phyloP scores from a whole-genome alignment of 35 echinoderm and acorn worm species.

The Hemicentrotus pulcherrimus region DNA sequence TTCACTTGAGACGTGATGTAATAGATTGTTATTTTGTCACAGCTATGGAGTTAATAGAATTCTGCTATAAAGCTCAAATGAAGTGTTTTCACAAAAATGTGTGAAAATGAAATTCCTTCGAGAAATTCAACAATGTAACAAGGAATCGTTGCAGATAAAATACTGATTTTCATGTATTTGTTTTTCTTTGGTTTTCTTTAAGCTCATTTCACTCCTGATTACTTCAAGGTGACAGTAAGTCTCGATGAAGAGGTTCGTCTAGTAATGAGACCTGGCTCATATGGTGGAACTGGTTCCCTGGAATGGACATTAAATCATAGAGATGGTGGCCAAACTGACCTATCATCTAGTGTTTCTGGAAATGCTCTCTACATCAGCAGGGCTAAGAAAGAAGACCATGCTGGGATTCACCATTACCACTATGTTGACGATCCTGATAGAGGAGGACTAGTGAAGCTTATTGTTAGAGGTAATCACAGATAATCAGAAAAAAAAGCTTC shows the following conservation, averaged over 20 bases:
- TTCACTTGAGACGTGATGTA: too few species aligned
- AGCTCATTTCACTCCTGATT: conserved; percentile 1
- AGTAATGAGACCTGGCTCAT: not conserved
- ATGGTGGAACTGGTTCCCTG: not conserved
- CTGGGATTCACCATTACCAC: not conserved
- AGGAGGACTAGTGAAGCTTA: conserved; percentile 3
- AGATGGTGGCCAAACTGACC: not conserved
- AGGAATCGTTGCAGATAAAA: too few species aligned
- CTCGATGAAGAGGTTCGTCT: conserved; percentile 23
- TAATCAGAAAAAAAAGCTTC: too few species aligned
- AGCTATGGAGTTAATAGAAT: too few species aligned
- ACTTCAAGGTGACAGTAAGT: conserved; percentile 25
- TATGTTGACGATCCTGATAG: not conserved
- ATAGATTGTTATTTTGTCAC: too few species aligned
- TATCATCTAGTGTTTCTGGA: not conserved
- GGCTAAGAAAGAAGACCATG: not conserved
- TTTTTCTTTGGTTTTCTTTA: not conserved
- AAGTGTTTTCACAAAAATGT: too few species aligned
- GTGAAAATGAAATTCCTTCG: too few species aligned
- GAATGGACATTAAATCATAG: not conserved
- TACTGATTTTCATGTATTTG: not conserved
- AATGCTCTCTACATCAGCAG: conserved; percentile 22
- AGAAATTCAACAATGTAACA: too few species aligned
- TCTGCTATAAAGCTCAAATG: too few species aligned
- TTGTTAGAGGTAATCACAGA: conserved; percentile 6